These are phyloP conservation scores for Oryzias celebensis DNA, from an alignment of 2,113 vertebrate genomes.

Conservation along the genomic window DNA sequence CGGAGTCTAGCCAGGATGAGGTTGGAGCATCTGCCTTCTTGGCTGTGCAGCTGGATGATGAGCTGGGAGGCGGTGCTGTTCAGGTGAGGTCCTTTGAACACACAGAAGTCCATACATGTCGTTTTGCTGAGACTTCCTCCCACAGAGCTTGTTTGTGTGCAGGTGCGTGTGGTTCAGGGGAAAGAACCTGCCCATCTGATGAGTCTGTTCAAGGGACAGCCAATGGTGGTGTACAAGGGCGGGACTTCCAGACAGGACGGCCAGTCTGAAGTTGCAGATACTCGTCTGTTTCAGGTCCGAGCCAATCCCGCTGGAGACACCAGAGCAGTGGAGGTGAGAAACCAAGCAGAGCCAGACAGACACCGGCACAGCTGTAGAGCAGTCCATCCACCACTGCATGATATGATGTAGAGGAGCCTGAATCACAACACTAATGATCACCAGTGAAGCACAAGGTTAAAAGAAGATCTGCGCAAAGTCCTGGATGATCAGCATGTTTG, in stretches of 20 bases:
- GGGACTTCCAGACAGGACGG: constrained; percentile 86
- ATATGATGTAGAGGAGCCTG: too few species aligned
- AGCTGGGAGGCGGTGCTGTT: constrained; percentile 83
- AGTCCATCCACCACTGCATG: too few species aligned
- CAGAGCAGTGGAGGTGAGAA: constrained; percentile 84
- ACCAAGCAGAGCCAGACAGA: not conserved
- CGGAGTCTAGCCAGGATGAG: constrained; percentile 86
- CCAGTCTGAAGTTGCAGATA: constrained; percentile 73
- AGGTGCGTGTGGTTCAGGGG: constrained; percentile 89
- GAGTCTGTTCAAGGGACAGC: constrained; percentile 85
- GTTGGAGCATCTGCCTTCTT: constrained; percentile 81
- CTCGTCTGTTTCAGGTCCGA: constrained; percentile 87
- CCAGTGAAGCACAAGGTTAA: too few species aligned
- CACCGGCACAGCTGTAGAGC: too few species aligned
- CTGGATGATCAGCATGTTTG: too few species aligned
- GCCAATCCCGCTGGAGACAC: constrained; percentile 82
- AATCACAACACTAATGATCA: too few species aligned
- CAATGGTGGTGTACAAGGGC: constrained; percentile 86
- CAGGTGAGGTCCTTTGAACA: constrained; percentile 72
- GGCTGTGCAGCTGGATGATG: constrained; percentile 81
- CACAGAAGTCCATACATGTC: not conserved
- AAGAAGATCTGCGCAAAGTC: too few species aligned
- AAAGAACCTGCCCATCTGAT: constrained; percentile 90
- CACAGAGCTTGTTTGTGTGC: not conserved
- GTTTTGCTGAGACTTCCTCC: too few species aligned